Base-by-base conservation (phyloP, 2,113 vertebrate species). In the Labeo rohita region DNA sequence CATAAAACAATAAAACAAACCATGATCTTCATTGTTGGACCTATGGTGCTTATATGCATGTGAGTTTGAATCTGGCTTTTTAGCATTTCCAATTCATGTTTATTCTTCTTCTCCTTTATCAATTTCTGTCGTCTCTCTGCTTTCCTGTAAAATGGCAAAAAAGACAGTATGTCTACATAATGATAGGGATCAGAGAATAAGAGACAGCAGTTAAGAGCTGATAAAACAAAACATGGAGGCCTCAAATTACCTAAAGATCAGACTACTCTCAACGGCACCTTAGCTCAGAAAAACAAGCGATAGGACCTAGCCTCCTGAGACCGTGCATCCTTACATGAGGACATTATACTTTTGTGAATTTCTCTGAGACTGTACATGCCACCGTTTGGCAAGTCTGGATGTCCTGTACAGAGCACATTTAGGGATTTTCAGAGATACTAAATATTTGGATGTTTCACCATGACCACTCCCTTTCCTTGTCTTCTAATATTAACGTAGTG, bases 201-300 rank as follows among this genome's bases (percentile, higher is more conserved):
- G 63, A 23, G 63, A 45, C 18, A 68, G 11, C 34, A 18, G 61
- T 79, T 50, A 52, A 78, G 75, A 70, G 49, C 63, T 79, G n/a
- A 28, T 43, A 70, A 78, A 80, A 80, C 7, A 52, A 86, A 61
- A 81, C 52, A 86, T 74, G 34, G 45, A 49, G 66, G 77, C 10
- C 39, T 81, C 34, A 63, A 74, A n/a, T 45, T 73, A 61, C 84
- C 43, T 49, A 61, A 80, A 43, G 43, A 81, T 49, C 45, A 66
- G 56, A 80, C 36, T 23, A 45, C 77, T 80, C 75, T 65, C 59
- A 50, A 6, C 45, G 70, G 49, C 0, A 18, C 50, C 39, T 54
- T 80, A 6, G 15, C 15, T n/a, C 11, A n/a, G 23, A 52, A 78
- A 66, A 68, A 66, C 66, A 78, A 54, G 45, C 79, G 75, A 85